Percentiles rank a stretch among this genome's conserved stretches.
Conservation (phyloP, 2,888 invertebrate species). For the Leptopilina myrica region DNA sequence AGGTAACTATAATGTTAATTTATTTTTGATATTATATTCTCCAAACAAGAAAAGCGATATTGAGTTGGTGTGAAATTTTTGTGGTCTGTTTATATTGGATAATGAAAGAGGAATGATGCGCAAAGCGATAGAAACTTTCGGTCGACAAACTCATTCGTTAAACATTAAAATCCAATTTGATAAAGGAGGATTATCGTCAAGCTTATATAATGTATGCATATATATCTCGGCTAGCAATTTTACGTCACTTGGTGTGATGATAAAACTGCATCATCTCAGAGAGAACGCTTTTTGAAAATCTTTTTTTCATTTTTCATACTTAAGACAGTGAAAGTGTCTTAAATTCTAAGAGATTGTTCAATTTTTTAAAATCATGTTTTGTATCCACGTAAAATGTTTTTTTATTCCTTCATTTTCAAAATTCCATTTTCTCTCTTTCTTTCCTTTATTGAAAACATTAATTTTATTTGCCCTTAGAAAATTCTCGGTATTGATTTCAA, state of each 20-base stretch:
- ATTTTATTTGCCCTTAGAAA: too few species aligned
- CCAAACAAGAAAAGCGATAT: not conserved
- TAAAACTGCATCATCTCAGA: not conserved
- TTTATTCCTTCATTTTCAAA: too few species aligned
- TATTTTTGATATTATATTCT: not conserved
- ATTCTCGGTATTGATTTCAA: too few species aligned
- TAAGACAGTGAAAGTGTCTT: not conserved
- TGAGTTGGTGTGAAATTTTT: constrained; percentile 17
- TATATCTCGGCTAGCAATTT: not conserved
- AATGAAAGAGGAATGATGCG: constrained; percentile 2
- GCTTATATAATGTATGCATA: not conserved
- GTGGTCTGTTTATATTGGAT: not conserved
- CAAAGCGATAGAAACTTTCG: not conserved
- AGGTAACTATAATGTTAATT: too few species aligned
- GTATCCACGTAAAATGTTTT: too few species aligned
- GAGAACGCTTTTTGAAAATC: not conserved
- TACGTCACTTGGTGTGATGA: not conserved
- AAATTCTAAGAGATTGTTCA: not conserved
- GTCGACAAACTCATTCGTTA: constrained; percentile 13
- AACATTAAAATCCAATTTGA: constrained; percentile 26
- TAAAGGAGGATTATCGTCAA: constrained; percentile 21
- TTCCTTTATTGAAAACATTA: too few species aligned
- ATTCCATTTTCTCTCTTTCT: too few species aligned
- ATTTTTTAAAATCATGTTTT: not conserved
- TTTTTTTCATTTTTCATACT: not conserved